phyloP scores from a whole-genome alignment of 2,113 vertebrate genomes.

The Phaetusa simplex region DNA sequence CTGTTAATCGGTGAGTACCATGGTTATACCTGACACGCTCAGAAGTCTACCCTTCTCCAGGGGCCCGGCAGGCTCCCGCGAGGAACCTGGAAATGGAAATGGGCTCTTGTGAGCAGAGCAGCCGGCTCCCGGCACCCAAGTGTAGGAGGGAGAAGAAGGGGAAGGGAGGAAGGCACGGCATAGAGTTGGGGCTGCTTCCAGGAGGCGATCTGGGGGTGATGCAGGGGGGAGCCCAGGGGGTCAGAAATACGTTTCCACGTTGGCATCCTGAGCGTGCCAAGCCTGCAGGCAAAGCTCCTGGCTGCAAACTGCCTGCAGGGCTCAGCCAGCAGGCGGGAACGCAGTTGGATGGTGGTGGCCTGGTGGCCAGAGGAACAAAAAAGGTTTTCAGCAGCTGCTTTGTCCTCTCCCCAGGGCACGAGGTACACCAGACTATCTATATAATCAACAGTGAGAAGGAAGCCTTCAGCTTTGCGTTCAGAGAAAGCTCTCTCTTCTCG shows the following conservation, averaged over 20 bases:
- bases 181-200: background rate
- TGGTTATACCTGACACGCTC: background rate
- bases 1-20: conserved; percentile 77
- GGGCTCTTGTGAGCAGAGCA: background rate
- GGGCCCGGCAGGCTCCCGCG: background rate
- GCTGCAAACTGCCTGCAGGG: too few relatives aligned
- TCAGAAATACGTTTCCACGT: background rate
- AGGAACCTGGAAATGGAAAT: background rate
- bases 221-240: background rate
- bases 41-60: background rate
- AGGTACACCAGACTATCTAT: conserved; percentile 63
- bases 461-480: conserved; percentile 77
- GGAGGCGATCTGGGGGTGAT: background rate
- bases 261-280: background rate
- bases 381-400: background rate
- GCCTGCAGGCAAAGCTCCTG: background rate
- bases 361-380: background rate
- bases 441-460: conserved; percentile 83
- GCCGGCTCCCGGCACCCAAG: background rate
- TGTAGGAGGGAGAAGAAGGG: background rate
- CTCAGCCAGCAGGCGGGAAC: background rate
- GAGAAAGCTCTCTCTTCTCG: conserved; percentile 76
- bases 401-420: conserved; percentile 57
- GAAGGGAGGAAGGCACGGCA: background rate
- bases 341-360: too few relatives aligned